phyloP scores from a whole-genome alignment of 1,140 invertebrate species.

The Musca domestica region DNA sequence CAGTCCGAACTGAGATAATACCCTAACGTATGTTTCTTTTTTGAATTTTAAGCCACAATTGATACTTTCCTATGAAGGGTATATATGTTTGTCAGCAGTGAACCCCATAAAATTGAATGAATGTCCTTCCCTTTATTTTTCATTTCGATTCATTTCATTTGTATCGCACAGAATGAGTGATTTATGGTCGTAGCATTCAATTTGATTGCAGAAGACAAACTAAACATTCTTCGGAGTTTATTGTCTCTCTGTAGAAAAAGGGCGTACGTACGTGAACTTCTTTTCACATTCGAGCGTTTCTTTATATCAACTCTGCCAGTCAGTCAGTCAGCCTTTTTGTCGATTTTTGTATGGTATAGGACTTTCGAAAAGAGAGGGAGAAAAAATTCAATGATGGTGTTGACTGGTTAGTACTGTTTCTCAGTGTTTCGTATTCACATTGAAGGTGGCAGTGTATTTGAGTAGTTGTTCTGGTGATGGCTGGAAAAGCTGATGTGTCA shows the following conservation, averaged over 20 bases:
- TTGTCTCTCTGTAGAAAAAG: neutral
- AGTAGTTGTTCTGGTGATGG: neutral
- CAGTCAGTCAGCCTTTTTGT: no score
- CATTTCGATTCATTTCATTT: constrained; percentile 27
- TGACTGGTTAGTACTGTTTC: neutral
- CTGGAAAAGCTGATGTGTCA: constrained; percentile 13
- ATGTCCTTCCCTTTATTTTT: constrained; percentile 30
- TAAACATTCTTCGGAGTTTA: constrained; percentile 15
- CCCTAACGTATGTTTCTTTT: no score
- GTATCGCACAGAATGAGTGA: constrained; percentile 37
- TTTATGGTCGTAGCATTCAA: constrained; percentile 44
- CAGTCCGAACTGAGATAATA: no score
- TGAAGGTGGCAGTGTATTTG: neutral
- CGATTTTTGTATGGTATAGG: no score
- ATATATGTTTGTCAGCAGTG: constrained; percentile 19
- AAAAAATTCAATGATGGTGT: neutral
- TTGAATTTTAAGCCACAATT: no score
- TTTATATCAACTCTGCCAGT: no score
- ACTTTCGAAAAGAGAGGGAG: no score
- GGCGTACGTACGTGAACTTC: no score
- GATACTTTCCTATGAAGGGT: no score
- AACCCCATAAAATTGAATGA: constrained; percentile 9
- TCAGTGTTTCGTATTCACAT: neutral
- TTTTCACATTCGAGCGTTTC: no score
- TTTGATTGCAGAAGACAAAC: constrained; percentile 39